A percentile compares a stretch with the other conserved stretches of the same genome.
Evolutionary conservation across 2,113 vertebrate genomes (phyloP).

Genomic region (Nymphicus hollandicus): DNA sequence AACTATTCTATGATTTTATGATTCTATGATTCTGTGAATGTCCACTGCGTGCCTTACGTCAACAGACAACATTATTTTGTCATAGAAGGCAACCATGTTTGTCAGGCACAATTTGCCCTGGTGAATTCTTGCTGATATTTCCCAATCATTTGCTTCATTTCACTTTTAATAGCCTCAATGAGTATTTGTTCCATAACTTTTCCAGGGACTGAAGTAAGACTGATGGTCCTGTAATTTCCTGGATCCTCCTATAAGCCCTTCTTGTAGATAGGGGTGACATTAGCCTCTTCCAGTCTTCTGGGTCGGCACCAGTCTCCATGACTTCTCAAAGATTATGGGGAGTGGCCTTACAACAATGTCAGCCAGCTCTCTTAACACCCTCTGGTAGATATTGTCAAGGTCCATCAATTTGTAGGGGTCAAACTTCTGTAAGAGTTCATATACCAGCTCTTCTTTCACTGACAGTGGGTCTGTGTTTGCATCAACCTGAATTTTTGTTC

Average conservation of each 20-base stretch:
- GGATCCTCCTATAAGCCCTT: background rate
- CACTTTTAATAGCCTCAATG: background rate
- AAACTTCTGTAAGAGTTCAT: background rate
- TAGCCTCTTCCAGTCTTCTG: background rate
- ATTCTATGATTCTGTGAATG: background rate
- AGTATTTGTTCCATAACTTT: background rate
- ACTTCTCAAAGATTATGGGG: background rate
- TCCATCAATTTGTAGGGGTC: background rate
- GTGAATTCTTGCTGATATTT: background rate
- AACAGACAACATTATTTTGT: background rate
- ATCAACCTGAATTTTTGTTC: background rate
- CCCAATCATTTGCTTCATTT: background rate
- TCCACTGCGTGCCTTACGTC: background rate
- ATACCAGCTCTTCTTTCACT: background rate
- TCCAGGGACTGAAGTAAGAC: background rate
- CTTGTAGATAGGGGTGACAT: background rate
- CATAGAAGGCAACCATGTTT: background rate
- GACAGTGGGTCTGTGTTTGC: background rate
- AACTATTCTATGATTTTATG: background rate
- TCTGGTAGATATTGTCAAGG: background rate
- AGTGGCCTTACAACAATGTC: background rate
- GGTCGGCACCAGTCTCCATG: background rate
- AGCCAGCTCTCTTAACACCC: background rate
- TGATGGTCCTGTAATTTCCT: background rate
- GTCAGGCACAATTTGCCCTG: background rate